These are phyloP conservation scores for Eubucco bourcierii DNA, from an alignment of 2,113 vertebrate species.

Conservation along the genomic window DNA sequence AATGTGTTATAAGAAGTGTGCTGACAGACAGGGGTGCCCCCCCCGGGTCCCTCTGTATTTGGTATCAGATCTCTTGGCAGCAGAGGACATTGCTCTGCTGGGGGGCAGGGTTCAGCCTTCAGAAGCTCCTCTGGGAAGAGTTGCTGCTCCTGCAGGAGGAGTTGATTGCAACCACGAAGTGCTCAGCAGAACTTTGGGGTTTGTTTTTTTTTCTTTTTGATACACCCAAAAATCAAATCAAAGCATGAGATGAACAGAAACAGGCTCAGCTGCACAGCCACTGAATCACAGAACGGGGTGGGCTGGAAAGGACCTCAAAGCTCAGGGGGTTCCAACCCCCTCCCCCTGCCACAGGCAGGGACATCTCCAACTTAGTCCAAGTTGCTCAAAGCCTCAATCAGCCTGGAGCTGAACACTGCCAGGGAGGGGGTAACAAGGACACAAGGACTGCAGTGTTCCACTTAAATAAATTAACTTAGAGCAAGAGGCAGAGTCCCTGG, in stretches of 20 bases:
- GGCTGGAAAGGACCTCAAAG: no score
- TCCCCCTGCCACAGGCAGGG: no score
- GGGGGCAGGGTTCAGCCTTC: background rate
- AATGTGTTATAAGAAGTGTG: background rate
- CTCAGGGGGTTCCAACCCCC: no score
- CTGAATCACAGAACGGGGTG: no score
- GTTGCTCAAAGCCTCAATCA: no score
- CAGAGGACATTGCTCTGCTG: background rate
- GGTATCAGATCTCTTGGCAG: background rate
- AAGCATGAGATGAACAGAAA: background rate
- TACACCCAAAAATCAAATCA: background rate
- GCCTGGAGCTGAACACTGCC: no score
- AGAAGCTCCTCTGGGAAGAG: constrained; percentile 2
- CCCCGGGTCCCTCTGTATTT: background rate
- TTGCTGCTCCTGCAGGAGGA: background rate
- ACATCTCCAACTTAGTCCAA: no score
- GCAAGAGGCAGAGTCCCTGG: background rate
- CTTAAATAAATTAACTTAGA: background rate
- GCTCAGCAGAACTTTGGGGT: background rate
- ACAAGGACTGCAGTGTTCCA: background rate
- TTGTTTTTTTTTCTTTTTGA: background rate
- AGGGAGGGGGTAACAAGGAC: background rate
- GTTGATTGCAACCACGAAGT: background rate
- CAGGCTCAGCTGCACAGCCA: background rate
- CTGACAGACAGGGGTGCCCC: background rate